A percentile compares a stretch with the other conserved stretches of the same genome.
Conservation (phyloP, 1,140 invertebrate genomes). For the Bombyx mori region ASM3026992v2 NC_085119.1:5172001-5172500, state of each 20-base stretch:
- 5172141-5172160: too few species aligned
- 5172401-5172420: background rate
- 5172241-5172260: slow-evolving; percentile 75
- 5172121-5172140: too few species aligned
- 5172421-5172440: background rate
- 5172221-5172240: slow-evolving; percentile 89
- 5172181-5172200: background rate
- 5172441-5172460: slow-evolving; percentile 78
- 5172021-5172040: too few species aligned
- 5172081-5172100: too few species aligned
- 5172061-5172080: too few species aligned
- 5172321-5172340: slow-evolving; percentile 85
- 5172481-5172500: slow-evolving; percentile 80
- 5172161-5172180: too few species aligned
- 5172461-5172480: slow-evolving; percentile 86
- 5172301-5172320: slow-evolving; percentile 86
- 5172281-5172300: slow-evolving; percentile 81
- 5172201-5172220: slow-evolving; percentile 64
- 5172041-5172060: too few species aligned
- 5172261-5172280: slow-evolving; percentile 88
- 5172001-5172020: too few species aligned
- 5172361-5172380: slow-evolving; percentile 69
- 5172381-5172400: background rate
- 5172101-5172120: too few species aligned
- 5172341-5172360: slow-evolving; percentile 78